Percentiles rank a stretch among this genome's conserved stretches.
phyloP scores from a whole-genome alignment of 2,888 invertebrate species.

The Timema cristinae region DNA sequence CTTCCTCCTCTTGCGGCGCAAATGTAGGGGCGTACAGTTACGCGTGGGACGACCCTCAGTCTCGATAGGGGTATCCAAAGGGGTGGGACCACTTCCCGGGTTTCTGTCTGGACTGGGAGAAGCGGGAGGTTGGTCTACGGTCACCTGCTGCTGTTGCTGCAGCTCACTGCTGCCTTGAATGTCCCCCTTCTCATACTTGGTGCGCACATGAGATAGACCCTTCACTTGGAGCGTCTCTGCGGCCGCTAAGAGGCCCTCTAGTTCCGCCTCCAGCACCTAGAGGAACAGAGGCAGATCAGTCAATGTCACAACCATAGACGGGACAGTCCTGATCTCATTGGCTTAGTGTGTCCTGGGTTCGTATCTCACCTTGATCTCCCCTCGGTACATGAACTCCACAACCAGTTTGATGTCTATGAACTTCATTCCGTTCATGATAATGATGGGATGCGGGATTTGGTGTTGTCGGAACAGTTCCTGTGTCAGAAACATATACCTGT shows the following conservation, averaged over 20 bases:
- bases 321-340: no score
- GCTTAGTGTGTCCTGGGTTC: background rate
- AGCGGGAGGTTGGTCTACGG: no score
- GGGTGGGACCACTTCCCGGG: no score
- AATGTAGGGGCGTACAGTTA: slow-evolving; percentile 17
- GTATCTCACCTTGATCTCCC: slow-evolving; percentile 46
- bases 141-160: slow-evolving; percentile 11
- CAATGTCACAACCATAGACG: no score
- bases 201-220: slow-evolving; percentile 46
- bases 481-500: no score
- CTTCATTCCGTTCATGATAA: slow-evolving; percentile 47
- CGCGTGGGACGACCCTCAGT: no score
- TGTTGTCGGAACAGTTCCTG: slow-evolving; percentile 47
- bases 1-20: slow-evolving; percentile 24
- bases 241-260: slow-evolving; percentile 45
- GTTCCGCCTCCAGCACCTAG: slow-evolving; percentile 44
- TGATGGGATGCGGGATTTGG: slow-evolving; percentile 44
- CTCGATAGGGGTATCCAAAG: no score
- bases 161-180: slow-evolving; percentile 26
- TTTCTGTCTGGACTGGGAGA: no score
- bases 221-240: slow-evolving; percentile 49
- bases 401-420: slow-evolving; percentile 46
- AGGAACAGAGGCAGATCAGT: no score
- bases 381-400: slow-evolving; percentile 50
- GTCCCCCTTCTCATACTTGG: slow-evolving; percentile 39